Base-by-base conservation (phyloP, 2,888 invertebrate genomes). In the Spialia ferax region DNA sequence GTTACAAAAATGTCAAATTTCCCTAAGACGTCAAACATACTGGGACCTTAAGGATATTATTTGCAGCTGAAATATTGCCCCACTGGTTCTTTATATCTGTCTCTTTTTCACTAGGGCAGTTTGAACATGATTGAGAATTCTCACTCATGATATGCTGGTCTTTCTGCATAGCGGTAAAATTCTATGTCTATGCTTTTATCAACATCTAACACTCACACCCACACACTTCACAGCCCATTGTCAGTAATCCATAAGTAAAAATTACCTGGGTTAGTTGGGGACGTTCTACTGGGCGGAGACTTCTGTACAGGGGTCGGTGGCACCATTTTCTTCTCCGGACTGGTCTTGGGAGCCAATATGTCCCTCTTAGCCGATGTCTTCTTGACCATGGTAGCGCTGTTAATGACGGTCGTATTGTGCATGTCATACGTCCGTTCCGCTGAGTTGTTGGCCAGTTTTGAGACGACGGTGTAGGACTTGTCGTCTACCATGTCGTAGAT, bases 401-500 rank as follows among this genome's bases (percentile, higher is more conserved):
- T 93, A 8, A 91, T 83, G 0, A 87, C 83, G 0, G 89, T 88
- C 0, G 84, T 74, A 45, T 87, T 88, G 15, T 66, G 66, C 76
- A 82, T 78, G 18, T 88, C 85, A 61, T 80, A 84, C 0, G 85
- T 86, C 42, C 78, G 73, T 45, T 86, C 85, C 82, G 83, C 15
- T 15, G 62, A 35, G n/a, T 23, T 26, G 32, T 71, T 89, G 0
- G 83, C 77, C 11, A 38, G 6, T 13, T 59, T 59, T 10, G 62
- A 22, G 1, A 50, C 35, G 0, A 88, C 59, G 0, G 87, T 86
- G 70, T 87, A 90, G 0, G 90, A 87, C 63, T 90, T 88, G 42
- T 89, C 90, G 62, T 86, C 84, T 0, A 84, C 61, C 77, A 83
- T 80, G 50, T 90, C 90, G 82, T 86, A 91, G 15, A 94, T 94